phyloP scores from a whole-genome alignment of 2,888 invertebrate genomes.

The Thelaira solivaga region DNA sequence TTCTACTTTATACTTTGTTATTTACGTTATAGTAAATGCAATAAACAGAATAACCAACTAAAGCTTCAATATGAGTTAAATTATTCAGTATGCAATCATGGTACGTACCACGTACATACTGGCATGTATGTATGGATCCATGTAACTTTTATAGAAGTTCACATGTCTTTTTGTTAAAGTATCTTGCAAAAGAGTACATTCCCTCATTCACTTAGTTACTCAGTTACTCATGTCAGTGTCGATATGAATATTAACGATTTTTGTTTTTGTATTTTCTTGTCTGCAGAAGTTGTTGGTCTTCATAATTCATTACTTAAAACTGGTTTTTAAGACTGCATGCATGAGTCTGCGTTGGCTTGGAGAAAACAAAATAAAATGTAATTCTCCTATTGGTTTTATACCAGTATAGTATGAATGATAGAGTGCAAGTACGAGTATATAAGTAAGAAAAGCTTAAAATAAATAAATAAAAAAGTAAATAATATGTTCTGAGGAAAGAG shows the following conservation, averaged over 20 bases:
- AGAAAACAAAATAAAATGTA: not conserved
- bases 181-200: conserved; percentile 14
- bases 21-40: conserved; percentile 9
- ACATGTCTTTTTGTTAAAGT: not conserved
- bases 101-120: not conserved
- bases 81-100: conserved; percentile 17
- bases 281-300: conserved; percentile 21
- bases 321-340: conserved; percentile 44
- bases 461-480: no score
- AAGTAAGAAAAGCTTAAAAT: no score
- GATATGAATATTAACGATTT: conserved; percentile 59
- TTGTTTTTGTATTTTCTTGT: conserved; percentile 1
- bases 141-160: conserved; percentile 30
- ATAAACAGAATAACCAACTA: not conserved
- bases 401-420: not conserved
- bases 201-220: conserved; percentile 27
- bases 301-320: conserved; percentile 27
- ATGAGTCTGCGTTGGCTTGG: conserved; percentile 1
- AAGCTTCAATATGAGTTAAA: conserved; percentile 11
- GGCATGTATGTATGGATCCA: no score
- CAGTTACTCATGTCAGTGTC: conserved; percentile 48
- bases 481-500: no score
- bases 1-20: conserved; percentile 5
- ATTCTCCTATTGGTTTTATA: no score
- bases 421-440: not conserved